Percentiles rank a stretch among this genome's conserved stretches.
Conservation (phyloP, 2,797 vertebrate species). For the Eospalax fontanierii region DNA sequence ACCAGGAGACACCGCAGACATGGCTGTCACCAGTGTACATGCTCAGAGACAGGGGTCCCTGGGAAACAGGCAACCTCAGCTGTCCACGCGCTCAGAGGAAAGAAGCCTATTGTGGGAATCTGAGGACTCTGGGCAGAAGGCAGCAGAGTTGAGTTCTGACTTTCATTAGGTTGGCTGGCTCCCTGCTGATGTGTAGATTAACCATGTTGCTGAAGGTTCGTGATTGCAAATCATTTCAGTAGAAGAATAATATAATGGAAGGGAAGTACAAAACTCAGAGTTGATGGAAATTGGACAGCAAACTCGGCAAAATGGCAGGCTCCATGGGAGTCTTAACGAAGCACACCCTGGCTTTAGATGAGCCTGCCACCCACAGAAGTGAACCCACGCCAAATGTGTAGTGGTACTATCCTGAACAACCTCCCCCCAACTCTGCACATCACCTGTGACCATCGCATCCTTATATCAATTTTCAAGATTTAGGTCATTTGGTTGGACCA, state of each 20-base stretch:
- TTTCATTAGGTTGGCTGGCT: not conserved
- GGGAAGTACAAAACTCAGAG: conserved; percentile 45
- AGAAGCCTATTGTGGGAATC: not conserved
- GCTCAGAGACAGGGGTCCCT: not conserved
- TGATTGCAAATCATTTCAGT: conserved; percentile 29
- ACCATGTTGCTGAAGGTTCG: not conserved
- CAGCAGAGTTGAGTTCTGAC: not conserved
- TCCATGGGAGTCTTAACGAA: not conserved
- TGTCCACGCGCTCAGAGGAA: not conserved
- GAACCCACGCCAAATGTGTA: too few species aligned
- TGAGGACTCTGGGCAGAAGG: not conserved
- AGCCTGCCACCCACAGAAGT: not conserved
- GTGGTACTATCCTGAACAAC: too few species aligned
- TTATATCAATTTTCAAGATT: not conserved
- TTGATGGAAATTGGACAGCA: conserved; percentile 12
- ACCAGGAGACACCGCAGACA: not conserved
- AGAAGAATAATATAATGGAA: conserved; percentile 64
- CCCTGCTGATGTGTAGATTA: conserved; percentile 27
- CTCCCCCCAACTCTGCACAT: not conserved
- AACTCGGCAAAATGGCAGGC: conserved; percentile 27
- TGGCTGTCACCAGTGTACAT: too few species aligned
- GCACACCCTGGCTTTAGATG: not conserved
- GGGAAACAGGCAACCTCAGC: not conserved
- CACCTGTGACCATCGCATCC: not conserved
- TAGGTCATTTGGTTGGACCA: not conserved